Conservation (phyloP, 2,113 vertebrate genomes). For the Esox niger region DNA sequence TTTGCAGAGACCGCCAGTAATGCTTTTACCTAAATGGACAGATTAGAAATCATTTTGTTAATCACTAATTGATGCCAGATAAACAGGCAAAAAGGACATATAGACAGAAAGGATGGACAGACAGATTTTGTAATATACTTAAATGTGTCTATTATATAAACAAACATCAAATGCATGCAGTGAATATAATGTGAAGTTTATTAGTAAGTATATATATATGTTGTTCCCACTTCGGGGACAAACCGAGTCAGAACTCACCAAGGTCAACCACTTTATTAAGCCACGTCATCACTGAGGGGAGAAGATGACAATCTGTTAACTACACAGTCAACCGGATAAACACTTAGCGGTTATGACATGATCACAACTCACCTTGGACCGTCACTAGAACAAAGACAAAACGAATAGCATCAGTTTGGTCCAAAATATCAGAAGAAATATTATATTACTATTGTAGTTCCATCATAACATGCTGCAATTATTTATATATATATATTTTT, state of each 20-base stretch:
- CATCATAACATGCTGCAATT: neutral
- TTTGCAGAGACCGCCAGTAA: constrained; percentile 39
- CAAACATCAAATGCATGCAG: too few relatives aligned
- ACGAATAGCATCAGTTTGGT: constrained; percentile 2
- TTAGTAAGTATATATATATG: too few relatives aligned
- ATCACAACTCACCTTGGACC: constrained; percentile 28
- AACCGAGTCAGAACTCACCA: constrained; percentile 25
- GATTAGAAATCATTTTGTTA: neutral
- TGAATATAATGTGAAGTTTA: too few relatives aligned
- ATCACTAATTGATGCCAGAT: neutral
- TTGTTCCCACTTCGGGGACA: too few relatives aligned
- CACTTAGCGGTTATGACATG: neutral
- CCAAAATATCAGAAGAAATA: constrained; percentile 4
- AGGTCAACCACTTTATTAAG: constrained; percentile 41
- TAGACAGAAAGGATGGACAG: neutral
- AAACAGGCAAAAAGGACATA: neutral
- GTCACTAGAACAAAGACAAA: constrained; percentile 23
- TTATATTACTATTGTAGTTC: neutral
- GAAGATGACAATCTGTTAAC: neutral
- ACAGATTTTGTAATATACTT: too few relatives aligned
- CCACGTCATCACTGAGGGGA: constrained; percentile 43
- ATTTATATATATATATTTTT: neutral
- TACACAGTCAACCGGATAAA: neutral
- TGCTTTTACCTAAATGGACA: constrained; percentile 29
- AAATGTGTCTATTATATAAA: too few relatives aligned